phyloP scores from a whole-genome alignment of 2,888 invertebrate genomes.

The Notodromas monacha region DNA sequence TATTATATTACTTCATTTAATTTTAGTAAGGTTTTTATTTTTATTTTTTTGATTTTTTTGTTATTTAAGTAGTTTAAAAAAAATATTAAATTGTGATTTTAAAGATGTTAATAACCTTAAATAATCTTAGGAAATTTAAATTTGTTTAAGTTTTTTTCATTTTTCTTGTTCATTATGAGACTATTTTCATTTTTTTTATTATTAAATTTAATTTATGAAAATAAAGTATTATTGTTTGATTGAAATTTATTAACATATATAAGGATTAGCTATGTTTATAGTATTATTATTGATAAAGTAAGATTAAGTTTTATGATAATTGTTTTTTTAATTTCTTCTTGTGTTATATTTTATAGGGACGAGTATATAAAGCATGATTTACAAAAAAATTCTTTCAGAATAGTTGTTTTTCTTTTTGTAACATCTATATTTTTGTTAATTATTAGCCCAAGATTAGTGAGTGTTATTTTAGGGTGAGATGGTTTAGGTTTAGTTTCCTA shows the following conservation, averaged over 20 bases:
- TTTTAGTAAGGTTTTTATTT: constrained; percentile 4
- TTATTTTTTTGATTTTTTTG: constrained; percentile 4
- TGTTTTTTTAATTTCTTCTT: constrained; percentile 9
- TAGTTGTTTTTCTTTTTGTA: constrained; percentile 12
- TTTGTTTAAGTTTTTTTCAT: constrained; percentile 4
- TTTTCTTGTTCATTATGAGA: constrained; percentile 15
- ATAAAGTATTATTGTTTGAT: constrained; percentile 10
- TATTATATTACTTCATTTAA: constrained; percentile 4
- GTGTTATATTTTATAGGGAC: constrained; percentile 12
- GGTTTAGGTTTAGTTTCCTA: constrained; percentile 14
- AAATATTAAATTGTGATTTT: constrained; percentile 4
- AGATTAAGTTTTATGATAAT: constrained; percentile 8
- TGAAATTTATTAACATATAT: constrained; percentile 9
- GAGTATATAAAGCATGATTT: constrained; percentile 12
- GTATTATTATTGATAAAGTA: constrained; percentile 9
- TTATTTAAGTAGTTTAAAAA: constrained; percentile 4
- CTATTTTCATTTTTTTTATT: constrained; percentile 11
- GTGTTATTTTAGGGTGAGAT: constrained; percentile 14
- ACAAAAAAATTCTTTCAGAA: constrained; percentile 11
- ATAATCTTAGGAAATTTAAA: constrained; percentile 4
- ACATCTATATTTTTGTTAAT: constrained; percentile 13
- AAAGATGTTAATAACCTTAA: constrained; percentile 4
- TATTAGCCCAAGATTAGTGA: constrained; percentile 12
- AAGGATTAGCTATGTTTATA: neutral
- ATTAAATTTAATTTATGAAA: neutral